Evolutionary conservation across 1,140 invertebrate genomes (phyloP).

Genomic region (Ruditapes philippinarum): DNA sequence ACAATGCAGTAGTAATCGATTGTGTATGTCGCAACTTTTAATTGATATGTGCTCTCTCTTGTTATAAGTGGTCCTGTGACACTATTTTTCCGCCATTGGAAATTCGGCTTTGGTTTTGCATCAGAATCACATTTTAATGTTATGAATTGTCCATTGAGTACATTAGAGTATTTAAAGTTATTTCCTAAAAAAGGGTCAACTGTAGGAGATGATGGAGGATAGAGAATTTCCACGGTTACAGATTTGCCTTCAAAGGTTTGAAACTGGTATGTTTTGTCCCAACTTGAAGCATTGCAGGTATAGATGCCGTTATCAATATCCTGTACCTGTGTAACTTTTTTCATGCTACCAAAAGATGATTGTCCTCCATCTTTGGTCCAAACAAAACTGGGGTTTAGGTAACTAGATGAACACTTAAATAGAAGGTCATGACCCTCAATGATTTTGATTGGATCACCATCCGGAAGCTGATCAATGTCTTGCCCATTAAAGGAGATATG

Average conservation of each 20-base stretch:
- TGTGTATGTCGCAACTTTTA: neutral
- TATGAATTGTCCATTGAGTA: neutral
- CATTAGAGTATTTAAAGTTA: neutral
- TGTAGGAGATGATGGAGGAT: neutral
- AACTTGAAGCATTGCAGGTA: neutral
- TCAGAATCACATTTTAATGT: neutral
- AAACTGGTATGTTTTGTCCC: neutral
- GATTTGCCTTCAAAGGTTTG: neutral
- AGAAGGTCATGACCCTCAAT: neutral
- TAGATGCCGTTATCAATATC: neutral
- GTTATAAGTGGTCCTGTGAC: neutral
- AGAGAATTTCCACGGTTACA: neutral
- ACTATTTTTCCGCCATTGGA: neutral
- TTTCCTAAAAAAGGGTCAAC: neutral
- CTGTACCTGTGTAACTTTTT: neutral
- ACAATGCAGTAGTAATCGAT: neutral
- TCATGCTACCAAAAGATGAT: neutral
- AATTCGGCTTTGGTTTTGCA: neutral
- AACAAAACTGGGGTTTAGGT: neutral
- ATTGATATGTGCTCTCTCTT: neutral
- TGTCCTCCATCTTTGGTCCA: neutral
- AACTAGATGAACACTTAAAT: neutral
- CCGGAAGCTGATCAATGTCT: neutral
- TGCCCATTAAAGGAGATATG: neutral
- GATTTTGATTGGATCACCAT: neutral